Percentiles rank a stretch among this genome's conserved stretches.
Conservation (phyloP, 2,888 invertebrate species). For the Aplocera efformata region DNA sequence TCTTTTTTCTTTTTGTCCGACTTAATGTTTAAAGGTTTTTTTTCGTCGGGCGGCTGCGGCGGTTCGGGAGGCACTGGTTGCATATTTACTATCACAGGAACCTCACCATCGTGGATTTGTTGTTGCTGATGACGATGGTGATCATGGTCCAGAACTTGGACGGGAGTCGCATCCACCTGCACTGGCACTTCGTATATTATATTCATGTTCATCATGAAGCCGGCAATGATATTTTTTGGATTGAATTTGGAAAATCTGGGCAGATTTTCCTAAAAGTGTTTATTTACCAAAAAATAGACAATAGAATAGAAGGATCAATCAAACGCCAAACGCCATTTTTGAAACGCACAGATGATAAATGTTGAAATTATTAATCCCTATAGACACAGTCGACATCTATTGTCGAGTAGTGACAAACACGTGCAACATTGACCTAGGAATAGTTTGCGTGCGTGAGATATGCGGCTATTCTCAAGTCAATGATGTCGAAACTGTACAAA, state of each 20-base stretch:
- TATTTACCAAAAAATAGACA: slow-evolving; percentile 28
- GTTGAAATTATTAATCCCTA: too few relatives aligned
- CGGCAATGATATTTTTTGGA: slow-evolving; percentile 12
- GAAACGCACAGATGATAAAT: neutral
- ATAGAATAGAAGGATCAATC: slow-evolving; percentile 21
- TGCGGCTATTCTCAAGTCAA: too few relatives aligned
- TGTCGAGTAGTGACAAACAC: too few relatives aligned
- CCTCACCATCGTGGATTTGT: slow-evolving; percentile 23
- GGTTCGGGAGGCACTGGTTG: slow-evolving; percentile 28
- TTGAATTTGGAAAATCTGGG: neutral
- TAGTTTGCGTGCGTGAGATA: too few relatives aligned
- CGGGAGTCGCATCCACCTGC: slow-evolving; percentile 21
- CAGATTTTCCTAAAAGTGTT: slow-evolving; percentile 13
- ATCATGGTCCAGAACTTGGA: slow-evolving; percentile 29
- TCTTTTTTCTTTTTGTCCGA: slow-evolving; percentile 69
- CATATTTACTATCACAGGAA: slow-evolving; percentile 36
- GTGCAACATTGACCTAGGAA: too few relatives aligned
- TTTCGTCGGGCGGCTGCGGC: slow-evolving; percentile 31
- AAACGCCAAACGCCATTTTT: slow-evolving; percentile 27
- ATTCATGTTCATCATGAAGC: slow-evolving; percentile 43
- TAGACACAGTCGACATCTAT: too few relatives aligned
- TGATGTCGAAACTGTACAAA: too few relatives aligned
- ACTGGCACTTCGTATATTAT: slow-evolving; percentile 43
- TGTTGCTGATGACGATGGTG: slow-evolving; percentile 27
- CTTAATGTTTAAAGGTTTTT: slow-evolving; percentile 43